A percentile compares a stretch with the other conserved stretches of the same genome.
phyloP scores from a whole-genome alignment of 2,113 vertebrate genomes.

The Tretioscincus oriximinensis region DNA sequence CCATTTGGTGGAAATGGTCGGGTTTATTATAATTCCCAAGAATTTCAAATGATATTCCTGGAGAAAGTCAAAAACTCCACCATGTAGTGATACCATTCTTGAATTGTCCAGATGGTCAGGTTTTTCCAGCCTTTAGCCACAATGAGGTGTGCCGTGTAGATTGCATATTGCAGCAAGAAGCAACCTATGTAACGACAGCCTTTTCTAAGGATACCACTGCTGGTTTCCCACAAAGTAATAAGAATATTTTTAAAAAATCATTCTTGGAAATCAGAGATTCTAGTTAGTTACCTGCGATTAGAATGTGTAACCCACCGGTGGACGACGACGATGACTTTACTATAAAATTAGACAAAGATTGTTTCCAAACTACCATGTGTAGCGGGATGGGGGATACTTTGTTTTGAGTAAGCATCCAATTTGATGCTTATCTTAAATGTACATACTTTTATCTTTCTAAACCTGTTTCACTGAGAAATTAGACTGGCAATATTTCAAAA shows the following conservation, averaged over 20 bases:
- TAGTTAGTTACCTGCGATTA: constrained; percentile 5
- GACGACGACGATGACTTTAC: too few species aligned
- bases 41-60: too few species aligned
- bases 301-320: constrained; percentile 6
- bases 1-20: too few species aligned
- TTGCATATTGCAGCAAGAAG: too few species aligned
- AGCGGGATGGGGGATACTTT: constrained; percentile 11
- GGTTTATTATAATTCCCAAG: too few species aligned
- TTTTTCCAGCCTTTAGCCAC: too few species aligned
- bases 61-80: too few species aligned
- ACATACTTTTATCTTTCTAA: constrained; percentile 22
- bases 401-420: constrained; percentile 20
- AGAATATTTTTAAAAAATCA: neutral
- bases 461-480: constrained; percentile 17
- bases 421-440: constrained; percentile 22
- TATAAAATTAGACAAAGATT: constrained; percentile 19
- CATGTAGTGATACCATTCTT: too few species aligned
- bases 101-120: too few species aligned
- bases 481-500: neutral
- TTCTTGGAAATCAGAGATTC: constrained; percentile 10
- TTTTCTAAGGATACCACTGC: too few species aligned
- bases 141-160: too few species aligned
- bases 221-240: neutral
- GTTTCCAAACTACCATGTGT: constrained; percentile 11
- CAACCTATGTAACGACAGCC: too few species aligned